Base-by-base conservation (phyloP, 2,113 vertebrate genomes). In the Ceyx melanurus region DNA sequence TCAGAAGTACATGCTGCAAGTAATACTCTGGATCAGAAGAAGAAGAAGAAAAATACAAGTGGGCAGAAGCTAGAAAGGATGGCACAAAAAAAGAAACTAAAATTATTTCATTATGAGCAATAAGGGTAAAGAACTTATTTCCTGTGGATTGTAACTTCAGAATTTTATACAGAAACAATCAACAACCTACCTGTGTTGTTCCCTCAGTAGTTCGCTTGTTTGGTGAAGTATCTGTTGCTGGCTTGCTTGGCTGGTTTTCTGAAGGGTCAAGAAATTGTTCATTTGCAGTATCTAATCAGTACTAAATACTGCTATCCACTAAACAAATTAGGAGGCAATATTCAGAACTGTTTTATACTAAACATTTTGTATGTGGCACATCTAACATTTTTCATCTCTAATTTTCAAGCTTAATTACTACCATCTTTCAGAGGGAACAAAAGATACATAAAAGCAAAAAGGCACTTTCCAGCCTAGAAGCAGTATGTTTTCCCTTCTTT, bases 201-300 rank as follows among this genome's bases (percentile, higher is more conserved):
- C 88, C 97, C 64, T 98, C 98, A 79, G 97, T 58, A 77, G 95
- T 66, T 93, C 97, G 97, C 94, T 98, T 98, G 97, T 93, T 98
- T 95, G 96, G 60, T 29, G 96, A 92, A 95, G 90, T 56, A 78
- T 98, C 98, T 93, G 96, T n/a, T 94, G 95, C 64, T 94, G 93
- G 87, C 71, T 88, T 98, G 96, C 92, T 97, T 94, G 96, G 78
- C 94, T 97, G 98, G 95, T 92, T 97, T 86, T 98, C 98, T 98
- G 92, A 95, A 71, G 92, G 90, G 82, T 91, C 53, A 96, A 97
- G 80, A 97, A 93, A 96, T 82, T 88, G 42, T 90, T 94, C 90
- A 92, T 91, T 96, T 94, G 62, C 80, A 95, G 42, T 79, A 54
- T 65, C 78, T 77, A 25, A 76, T 80, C 60, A 80, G 18, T 64